Percentiles rank a stretch among this genome's conserved stretches.
phyloP scores from a whole-genome alignment of 2,113 vertebrate species.

The Macaca mulatta region DNA sequence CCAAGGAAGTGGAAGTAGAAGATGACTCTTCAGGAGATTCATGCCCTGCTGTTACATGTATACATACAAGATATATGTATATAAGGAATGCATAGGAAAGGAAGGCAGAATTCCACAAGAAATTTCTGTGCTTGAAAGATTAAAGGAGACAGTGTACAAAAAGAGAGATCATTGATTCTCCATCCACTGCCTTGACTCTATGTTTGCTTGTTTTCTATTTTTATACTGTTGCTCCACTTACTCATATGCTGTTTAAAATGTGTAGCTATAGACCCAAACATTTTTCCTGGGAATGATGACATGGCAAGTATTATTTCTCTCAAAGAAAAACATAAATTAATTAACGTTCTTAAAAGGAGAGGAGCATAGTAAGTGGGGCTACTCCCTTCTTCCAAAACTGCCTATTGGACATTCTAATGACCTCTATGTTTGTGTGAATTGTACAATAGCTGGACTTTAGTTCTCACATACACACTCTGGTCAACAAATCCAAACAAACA shows the following conservation, averaged over 20 bases:
- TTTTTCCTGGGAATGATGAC: background rate
- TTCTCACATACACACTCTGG: background rate
- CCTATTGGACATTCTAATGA: background rate
- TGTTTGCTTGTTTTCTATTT: background rate
- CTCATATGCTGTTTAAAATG: background rate
- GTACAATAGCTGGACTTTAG: background rate
- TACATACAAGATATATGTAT: too few species aligned
- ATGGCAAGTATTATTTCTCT: background rate
- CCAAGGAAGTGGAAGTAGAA: background rate
- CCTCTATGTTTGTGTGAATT: background rate
- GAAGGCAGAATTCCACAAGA: background rate
- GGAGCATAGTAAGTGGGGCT: background rate
- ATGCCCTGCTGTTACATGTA: background rate
- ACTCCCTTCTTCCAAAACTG: background rate
- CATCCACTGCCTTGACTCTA: background rate
- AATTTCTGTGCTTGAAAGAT: background rate
- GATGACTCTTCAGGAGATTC: background rate
- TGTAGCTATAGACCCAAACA: background rate
- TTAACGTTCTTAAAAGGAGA: background rate
- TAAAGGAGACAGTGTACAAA: background rate
- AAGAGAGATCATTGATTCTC: background rate
- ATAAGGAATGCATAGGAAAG: background rate
- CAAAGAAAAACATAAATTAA: slow-evolving; percentile 17
- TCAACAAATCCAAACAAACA: slow-evolving; percentile 21
- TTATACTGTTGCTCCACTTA: background rate